Evolutionary conservation across 2,797 vertebrate genomes (phyloP), one percentile per base, ranked within the genome.

Genomic region (Leuciscus waleckii): DNA sequence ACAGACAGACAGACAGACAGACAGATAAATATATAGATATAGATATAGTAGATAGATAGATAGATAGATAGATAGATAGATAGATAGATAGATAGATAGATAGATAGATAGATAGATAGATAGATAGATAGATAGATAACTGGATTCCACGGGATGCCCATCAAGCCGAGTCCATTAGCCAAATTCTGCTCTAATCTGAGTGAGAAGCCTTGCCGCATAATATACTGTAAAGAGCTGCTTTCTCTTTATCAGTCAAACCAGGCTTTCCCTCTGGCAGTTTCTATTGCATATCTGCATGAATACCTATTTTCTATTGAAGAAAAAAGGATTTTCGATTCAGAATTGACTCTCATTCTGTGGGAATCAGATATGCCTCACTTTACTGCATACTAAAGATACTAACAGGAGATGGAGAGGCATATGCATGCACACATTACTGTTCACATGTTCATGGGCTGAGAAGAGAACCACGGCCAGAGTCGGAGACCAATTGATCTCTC

Each of bases 161-260:
- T 79, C 75, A 51, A 32, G 69, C 68, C 16, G 14, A n/a, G 54
- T 73, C 43, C 67, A 83, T 78, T 77, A 86, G 84, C 29, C 51
- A 26, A 26, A 79, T 37, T 73, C 67, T 71, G 73, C 74, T 68
- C 74, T 87, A 83, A 83, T 83, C 81, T 79, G 51, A 79, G 23
- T 6, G 77, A 83, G 75, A 79, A 87, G 75, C 85, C 70, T 69
- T 86, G 67, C 81, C n/a, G 73, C 73, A 82, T 73, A 74, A 41
- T 79, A 83, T 74, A 67, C 74, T 37, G 23, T 70, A 79, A 79
- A 86, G 67, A 74, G 85, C 81, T 67, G 81, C 85, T 71, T 83
- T 87, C 68, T 67, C 67, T 23, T 71, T 67, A 87, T 87, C 67
- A 83, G 75, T 73, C 81, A 79, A 83, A 73, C 68, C 43, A 74